Evolutionary conservation across 2,113 vertebrate genomes (phyloP).

Genomic region (Cavia aperea): DNA sequence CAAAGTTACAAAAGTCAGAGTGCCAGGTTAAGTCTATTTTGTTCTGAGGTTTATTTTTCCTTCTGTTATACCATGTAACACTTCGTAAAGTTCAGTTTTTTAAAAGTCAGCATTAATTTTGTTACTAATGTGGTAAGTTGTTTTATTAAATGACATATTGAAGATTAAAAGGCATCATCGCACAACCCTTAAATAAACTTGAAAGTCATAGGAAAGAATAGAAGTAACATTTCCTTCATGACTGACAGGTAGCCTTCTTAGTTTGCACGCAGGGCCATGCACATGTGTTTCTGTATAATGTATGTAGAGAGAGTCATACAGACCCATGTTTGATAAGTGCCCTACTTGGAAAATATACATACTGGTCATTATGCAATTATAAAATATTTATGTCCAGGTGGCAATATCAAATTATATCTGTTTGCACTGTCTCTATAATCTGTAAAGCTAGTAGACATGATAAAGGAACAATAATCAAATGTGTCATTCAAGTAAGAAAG

Average conservation of each 20-base stretch:
- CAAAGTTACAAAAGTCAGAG: neutral
- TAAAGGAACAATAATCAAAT: slow-evolving; percentile 38
- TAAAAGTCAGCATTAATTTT: slow-evolving; percentile 4
- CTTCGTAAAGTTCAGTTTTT: neutral
- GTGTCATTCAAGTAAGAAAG: slow-evolving; percentile 31
- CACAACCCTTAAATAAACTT: slow-evolving; percentile 6
- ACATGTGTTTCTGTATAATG: neutral
- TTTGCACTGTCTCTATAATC: neutral
- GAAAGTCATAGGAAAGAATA: neutral
- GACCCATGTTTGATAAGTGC: neutral
- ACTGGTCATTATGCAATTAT: neutral
- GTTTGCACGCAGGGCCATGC: too few relatives aligned
- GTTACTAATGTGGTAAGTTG: slow-evolving; percentile 15
- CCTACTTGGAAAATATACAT: neutral
- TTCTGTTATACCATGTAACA: neutral
- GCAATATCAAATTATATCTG: neutral
- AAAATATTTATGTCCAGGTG: neutral
- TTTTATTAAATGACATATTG: neutral
- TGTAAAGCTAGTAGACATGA: neutral
- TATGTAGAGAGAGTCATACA: neutral
- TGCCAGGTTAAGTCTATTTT: neutral
- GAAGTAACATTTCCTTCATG: neutral
- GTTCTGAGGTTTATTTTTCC: neutral
- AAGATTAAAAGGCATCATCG: neutral
- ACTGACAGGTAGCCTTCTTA: neutral